Evolutionary conservation across 2,888 invertebrate genomes (phyloP).

Genomic region (Abscondita cerata): DNA sequence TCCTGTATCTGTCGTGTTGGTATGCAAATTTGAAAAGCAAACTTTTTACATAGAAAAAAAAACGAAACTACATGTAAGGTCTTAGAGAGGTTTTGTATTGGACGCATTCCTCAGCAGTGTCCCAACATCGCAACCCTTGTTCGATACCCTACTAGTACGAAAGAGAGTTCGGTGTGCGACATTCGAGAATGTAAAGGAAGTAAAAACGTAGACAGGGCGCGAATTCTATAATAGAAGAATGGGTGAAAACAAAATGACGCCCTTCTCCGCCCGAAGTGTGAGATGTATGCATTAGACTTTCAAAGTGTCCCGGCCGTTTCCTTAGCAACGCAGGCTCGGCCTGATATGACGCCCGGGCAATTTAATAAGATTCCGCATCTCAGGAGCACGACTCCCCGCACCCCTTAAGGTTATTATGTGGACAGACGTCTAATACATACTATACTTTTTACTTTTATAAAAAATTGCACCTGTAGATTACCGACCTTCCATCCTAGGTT

Average conservation of each 20-base stretch:
- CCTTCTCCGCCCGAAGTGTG: slow-evolving; percentile 55
- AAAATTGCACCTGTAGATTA: slow-evolving; percentile 34
- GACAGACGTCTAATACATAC: slow-evolving; percentile 60
- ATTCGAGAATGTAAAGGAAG: slow-evolving; percentile 47
- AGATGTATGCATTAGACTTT: slow-evolving; percentile 62
- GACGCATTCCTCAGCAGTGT: slow-evolving; percentile 25
- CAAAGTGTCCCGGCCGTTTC: slow-evolving; percentile 69
- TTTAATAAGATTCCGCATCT: slow-evolving; percentile 62
- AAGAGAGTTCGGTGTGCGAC: slow-evolving; percentile 41
- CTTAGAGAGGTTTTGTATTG: slow-evolving; percentile 18
- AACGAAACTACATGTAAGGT: slow-evolving; percentile 13
- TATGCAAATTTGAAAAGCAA: slow-evolving; percentile 24
- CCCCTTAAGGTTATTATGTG: slow-evolving; percentile 37
- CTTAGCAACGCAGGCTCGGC: slow-evolving; percentile 71
- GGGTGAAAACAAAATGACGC: slow-evolving; percentile 58
- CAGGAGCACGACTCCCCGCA: slow-evolving; percentile 49
- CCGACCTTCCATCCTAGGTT: slow-evolving; percentile 40
- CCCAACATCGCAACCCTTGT: slow-evolving; percentile 31
- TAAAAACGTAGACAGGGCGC: slow-evolving; percentile 44
- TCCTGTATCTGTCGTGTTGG: slow-evolving; percentile 16
- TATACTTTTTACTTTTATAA: slow-evolving; percentile 39
- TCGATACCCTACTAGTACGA: slow-evolving; percentile 33
- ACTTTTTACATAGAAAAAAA: slow-evolving; percentile 7
- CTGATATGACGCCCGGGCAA: slow-evolving; percentile 71
- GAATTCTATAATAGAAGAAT: slow-evolving; percentile 54